Evolutionary conservation across 1,140 invertebrate genomes (phyloP).

Genomic region (Papilio machaon): DNA sequence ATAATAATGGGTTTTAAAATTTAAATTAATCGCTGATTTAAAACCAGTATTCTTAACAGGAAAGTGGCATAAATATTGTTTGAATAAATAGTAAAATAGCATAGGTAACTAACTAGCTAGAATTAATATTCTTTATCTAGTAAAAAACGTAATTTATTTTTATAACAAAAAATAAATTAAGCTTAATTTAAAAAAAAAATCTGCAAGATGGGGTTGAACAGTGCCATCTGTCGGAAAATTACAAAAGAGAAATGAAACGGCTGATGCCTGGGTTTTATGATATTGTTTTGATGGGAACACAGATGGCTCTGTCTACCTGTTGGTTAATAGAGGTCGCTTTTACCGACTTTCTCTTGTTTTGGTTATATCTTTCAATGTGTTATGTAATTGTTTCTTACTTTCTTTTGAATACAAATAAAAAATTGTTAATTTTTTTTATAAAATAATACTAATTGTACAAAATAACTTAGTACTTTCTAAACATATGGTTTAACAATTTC

Average conservation of each 20-base stretch:
- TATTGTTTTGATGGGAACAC: not conserved
- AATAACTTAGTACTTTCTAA: too few relatives aligned
- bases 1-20: not conserved
- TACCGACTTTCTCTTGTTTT: conserved; percentile 22
- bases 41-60: too few relatives aligned
- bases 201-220: conserved; percentile 27
- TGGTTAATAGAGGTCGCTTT: conserved; percentile 25
- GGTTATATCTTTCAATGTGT: not conserved
- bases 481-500: too few relatives aligned
- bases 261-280: not conserved
- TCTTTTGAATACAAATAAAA: not conserved
- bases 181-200: not conserved
- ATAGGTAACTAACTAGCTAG: too few relatives aligned
- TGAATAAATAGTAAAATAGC: too few relatives aligned
- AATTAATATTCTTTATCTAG: too few relatives aligned
- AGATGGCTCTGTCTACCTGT: conserved; percentile 33
- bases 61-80: too few relatives aligned
- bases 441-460: not conserved
- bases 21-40: too few relatives aligned
- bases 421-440: not conserved
- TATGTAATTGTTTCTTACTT: not conserved
- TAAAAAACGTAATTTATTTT: too few relatives aligned
- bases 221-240: conserved; percentile 48
- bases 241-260: conserved; percentile 71
- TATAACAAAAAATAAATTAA: not conserved